Percentiles rank a stretch among this genome's conserved stretches.
Evolutionary conservation across 2,113 vertebrate genomes (phyloP).

Genomic region (Mastomys coucha): DNA sequence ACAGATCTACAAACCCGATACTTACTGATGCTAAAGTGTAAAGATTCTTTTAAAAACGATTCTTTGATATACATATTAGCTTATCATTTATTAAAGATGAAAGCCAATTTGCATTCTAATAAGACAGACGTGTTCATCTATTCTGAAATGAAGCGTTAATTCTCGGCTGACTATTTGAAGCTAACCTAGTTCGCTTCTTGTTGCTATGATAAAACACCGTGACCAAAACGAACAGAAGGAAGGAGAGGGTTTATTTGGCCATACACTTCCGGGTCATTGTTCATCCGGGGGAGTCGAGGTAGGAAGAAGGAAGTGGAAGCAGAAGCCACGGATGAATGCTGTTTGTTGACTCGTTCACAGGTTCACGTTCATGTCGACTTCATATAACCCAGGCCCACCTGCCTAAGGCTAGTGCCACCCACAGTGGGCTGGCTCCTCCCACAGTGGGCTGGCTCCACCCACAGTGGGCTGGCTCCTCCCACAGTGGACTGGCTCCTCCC

Average conservation of each 20-base stretch:
- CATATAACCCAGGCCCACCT: not conserved
- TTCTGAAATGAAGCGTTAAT: not conserved
- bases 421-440: not conserved
- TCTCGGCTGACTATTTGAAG: not conserved
- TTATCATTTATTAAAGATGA: not conserved
- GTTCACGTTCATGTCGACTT: not conserved
- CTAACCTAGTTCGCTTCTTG: not conserved
- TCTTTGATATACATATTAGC: not conserved
- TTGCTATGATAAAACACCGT: not conserved
- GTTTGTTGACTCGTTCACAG: not conserved
- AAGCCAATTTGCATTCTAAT: not conserved
- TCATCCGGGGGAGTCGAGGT: not conserved
- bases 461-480: no score
- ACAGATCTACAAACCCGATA: not conserved
- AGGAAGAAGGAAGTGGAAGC: not conserved
- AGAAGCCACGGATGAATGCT: not conserved
- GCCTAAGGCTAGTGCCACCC: not conserved
- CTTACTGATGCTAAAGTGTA: not conserved
- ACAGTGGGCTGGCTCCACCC: no score
- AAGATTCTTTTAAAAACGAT: not conserved
- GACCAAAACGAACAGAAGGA: not conserved
- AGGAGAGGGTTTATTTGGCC: not conserved
- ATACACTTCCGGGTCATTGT: not conserved
- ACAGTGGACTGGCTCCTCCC: no score
- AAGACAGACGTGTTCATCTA: not conserved